Percentiles rank a stretch among this genome's conserved stretches.
Evolutionary conservation across 2,888 invertebrate species (phyloP).

Genomic region (Calameuta idolon): DNA sequence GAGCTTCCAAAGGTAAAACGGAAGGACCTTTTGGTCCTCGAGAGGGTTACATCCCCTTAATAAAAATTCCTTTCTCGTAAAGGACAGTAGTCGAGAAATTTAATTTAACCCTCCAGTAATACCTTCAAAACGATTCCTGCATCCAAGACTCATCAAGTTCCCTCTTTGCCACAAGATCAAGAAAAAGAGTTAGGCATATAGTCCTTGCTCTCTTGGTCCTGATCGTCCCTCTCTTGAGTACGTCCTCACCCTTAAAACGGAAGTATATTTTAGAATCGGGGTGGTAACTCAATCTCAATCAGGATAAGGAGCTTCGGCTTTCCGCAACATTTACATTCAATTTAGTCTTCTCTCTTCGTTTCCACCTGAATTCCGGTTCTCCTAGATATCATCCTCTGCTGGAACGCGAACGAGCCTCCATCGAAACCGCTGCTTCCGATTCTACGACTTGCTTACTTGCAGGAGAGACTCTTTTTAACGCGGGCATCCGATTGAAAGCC

Average conservation of each 20-base stretch:
- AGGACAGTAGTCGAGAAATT: background rate
- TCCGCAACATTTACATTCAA: conserved; percentile 62
- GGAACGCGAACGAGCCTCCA: conserved; percentile 16
- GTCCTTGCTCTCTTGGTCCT: background rate
- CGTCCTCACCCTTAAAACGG: background rate
- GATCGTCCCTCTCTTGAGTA: background rate
- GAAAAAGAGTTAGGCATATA: background rate
- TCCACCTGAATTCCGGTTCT: conserved; percentile 19
- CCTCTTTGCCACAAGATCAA: background rate
- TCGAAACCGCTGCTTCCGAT: conserved; percentile 17
- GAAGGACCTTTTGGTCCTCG: background rate
- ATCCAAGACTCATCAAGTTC: background rate
- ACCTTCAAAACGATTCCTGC: background rate
- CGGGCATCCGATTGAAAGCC: conserved; percentile 41
- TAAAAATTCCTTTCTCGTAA: background rate
- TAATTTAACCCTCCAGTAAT: background rate
- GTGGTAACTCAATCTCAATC: conserved; percentile 19
- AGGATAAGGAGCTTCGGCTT: conserved; percentile 54
- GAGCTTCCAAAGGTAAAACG: background rate
- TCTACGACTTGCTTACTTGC: conserved; percentile 49
- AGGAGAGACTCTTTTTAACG: conserved; percentile 41
- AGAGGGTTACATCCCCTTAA: background rate
- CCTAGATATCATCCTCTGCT: conserved; percentile 22
- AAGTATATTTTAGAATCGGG: background rate
- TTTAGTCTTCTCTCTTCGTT: conserved; percentile 41